These are phyloP conservation scores for Echinometra lucunter DNA, from an alignment of 53 echinoderm and acorn worm genomes.

Conservation along the genomic window DNA sequence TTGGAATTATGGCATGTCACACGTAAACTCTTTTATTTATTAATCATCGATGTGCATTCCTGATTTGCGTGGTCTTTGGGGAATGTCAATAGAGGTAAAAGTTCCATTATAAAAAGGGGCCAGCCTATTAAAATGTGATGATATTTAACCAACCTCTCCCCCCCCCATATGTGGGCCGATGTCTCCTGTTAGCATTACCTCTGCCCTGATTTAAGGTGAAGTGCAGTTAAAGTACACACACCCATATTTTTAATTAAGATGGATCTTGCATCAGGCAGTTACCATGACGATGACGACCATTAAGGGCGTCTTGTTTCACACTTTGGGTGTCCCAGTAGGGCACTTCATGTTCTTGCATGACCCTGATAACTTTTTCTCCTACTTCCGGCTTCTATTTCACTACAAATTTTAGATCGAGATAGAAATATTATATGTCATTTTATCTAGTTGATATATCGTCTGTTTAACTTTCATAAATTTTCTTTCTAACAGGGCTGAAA, in stretches of 20 bases:
- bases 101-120: not conserved
- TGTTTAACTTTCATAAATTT: not conserved
- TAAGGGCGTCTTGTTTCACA: conserved; percentile 31
- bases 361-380: conserved; percentile 29
- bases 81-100: no score
- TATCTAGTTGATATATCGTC: conserved; percentile 1
- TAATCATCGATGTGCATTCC: not conserved
- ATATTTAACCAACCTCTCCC: not conserved
- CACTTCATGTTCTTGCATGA: not conserved
- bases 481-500: not conserved
- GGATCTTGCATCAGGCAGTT: conserved; percentile 32
- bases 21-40: not conserved
- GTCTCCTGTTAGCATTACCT: not conserved
- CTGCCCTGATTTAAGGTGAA: not conserved
- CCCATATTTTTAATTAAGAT: conserved; percentile 54
- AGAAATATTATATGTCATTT: conserved; percentile 27
- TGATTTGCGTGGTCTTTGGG: not conserved
- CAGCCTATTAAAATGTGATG: not conserved
- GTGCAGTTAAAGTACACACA: conserved; percentile 19
- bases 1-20: conserved; percentile 39
- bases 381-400: conserved; percentile 58
- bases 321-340: conserved; percentile 17
- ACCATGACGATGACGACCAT: conserved; percentile 41
- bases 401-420: not conserved
- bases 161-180: not conserved